These are phyloP conservation scores for Charanyca ferruginea DNA, from an alignment of 2,888 invertebrate genomes.

Conservation along the genomic window DNA sequence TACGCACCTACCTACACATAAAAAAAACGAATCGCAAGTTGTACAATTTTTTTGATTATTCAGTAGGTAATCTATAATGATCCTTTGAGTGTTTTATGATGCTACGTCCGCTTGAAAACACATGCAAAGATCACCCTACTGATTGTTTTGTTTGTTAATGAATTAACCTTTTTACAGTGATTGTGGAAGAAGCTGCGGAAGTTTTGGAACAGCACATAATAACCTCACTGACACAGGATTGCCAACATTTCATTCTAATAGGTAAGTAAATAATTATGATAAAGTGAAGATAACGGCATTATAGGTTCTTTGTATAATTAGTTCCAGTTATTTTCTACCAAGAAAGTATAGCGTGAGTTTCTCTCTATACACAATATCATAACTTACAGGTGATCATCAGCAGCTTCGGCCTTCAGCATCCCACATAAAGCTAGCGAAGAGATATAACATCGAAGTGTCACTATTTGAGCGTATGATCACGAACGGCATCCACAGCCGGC, in stretches of 20 bases:
- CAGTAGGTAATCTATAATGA: too few relatives aligned
- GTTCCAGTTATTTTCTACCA: background rate
- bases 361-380: background rate
- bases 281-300: background rate
- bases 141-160: too few relatives aligned
- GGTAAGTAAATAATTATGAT: conserved; percentile 83
- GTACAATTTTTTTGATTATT: too few relatives aligned
- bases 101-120: too few relatives aligned
- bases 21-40: too few relatives aligned
- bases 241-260: conserved; percentile 96
- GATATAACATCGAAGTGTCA: conserved; percentile 94
- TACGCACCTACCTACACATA: too few relatives aligned
- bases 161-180: conserved; percentile 84
- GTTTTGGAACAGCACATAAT: conserved; percentile 96
- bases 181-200: conserved; percentile 97
- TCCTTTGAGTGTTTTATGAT: too few relatives aligned
- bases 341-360: background rate
- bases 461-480: conserved; percentile 95
- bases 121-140: too few relatives aligned
- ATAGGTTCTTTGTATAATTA: background rate
- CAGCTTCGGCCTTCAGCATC: conserved; percentile 95
- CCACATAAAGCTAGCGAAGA: conserved; percentile 92
- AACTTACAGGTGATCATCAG: conserved; percentile 93
- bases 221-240: conserved; percentile 93
- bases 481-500: conserved; percentile 92